Evolutionary conservation across 2,888 invertebrate species (phyloP), one percentile per base, ranked within the genome.

Genomic region (Ischnus inquisitorius): DNA sequence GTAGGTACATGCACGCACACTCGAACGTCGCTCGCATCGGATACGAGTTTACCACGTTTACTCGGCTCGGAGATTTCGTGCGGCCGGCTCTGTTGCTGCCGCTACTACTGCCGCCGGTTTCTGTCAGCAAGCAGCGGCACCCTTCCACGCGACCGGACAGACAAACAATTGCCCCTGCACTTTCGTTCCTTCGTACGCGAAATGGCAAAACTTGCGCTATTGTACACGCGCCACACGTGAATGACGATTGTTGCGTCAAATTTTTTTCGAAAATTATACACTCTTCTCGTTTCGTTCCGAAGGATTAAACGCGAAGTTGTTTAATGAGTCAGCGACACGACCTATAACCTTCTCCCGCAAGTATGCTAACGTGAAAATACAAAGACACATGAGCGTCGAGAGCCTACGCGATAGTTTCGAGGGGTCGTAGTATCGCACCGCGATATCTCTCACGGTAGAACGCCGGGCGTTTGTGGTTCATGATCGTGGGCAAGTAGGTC

Each of bases 401-500:
- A 43, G 22, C 16, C 39, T 46, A 39, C 57, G 69, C 46, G 48
- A 62, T 46, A 75, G 65, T 46, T 65, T 65, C 71, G 28, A 65
- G 72, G 68, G 82, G 48, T 60, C 46, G 48, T 41, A 54, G 85
- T 83, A 82, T 85, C 78, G 83, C 81, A 71, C 69, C 67, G 79
- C 76, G 82, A 87, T 87, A 86, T 87, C 85, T 83, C 82, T 79
- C 78, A 65, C 80, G 80, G 79, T 79, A 83, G 80, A 80, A 57
- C 68, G 79, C 77, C 22, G 78, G 82, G 79, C 34, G 80, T 69
- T 48, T 85, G 79, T 75, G 78, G 84, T 87, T 87, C 83, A 84
- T 82, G 87, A 87, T 86, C 83, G 82, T 82, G 82, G 77, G 83
- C 84, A 87, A 87, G 84, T 87, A 87, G 87, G 87, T 86, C 85